Evolutionary conservation across 2,113 vertebrate genomes (phyloP).

Genomic region (Cyprinus carpio): DNA sequence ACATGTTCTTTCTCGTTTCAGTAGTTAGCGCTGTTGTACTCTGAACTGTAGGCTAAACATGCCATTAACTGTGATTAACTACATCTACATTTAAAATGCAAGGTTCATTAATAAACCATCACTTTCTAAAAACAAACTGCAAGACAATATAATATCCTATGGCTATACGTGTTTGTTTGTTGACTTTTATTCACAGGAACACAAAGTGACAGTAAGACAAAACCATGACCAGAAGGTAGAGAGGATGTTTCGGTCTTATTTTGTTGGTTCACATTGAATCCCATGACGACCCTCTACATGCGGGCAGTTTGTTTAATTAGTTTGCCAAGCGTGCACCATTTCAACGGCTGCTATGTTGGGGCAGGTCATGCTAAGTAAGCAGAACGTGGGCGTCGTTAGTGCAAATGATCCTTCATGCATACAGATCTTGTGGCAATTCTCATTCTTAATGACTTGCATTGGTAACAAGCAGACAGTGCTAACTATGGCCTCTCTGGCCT

Average conservation of each 20-base stretch:
- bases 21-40: not conserved
- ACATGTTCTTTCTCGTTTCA: not conserved
- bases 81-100: conserved; percentile 11
- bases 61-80: conserved; percentile 1
- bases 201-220: not conserved
- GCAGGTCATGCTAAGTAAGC: conserved; percentile 43
- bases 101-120: not conserved
- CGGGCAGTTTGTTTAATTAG: conserved; percentile 24
- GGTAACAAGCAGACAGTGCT: conserved; percentile 35
- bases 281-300: conserved; percentile 18
- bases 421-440: conserved; percentile 43
- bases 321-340: conserved; percentile 1
- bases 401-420: conserved; percentile 37
- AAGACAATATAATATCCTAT: not conserved
- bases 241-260: conserved; percentile 11
- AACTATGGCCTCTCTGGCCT: conserved; percentile 43
- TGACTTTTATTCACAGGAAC: conserved; percentile 18
- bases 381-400: conserved; percentile 21
- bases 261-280: conserved; percentile 1
- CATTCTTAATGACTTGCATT: conserved; percentile 40
- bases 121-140: not conserved
- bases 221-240: conserved; percentile 7
- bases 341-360: conserved; percentile 20
- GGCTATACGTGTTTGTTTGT: conserved; percentile 5
- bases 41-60: conserved; percentile 12